Evolutionary conservation across 2,113 vertebrate species (phyloP).

Genomic region (Malaclemys terrapin): DNA sequence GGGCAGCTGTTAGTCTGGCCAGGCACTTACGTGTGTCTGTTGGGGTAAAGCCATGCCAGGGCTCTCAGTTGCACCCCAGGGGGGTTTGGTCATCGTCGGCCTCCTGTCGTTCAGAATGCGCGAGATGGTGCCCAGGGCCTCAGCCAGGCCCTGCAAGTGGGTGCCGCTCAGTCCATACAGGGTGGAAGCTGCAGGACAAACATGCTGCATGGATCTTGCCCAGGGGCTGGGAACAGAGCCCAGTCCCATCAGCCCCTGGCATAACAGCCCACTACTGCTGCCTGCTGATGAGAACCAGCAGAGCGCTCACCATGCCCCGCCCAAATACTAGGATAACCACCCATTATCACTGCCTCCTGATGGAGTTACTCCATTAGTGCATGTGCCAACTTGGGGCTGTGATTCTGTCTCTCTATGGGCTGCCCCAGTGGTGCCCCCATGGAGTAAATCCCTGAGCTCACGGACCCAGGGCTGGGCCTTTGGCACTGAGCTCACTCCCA

Average conservation of each 20-base stretch:
- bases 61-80: background rate
- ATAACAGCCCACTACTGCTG: background rate
- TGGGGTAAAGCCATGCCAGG: background rate
- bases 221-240: background rate
- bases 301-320: background rate
- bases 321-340: background rate
- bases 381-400: background rate
- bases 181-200: background rate
- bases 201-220: no score
- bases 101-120: background rate
- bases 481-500: background rate
- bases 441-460: background rate
- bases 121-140: background rate
- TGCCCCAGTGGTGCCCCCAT: background rate
- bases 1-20: background rate
- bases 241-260: background rate
- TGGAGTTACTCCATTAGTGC: background rate
- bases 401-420: background rate
- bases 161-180: background rate
- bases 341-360: background rate
- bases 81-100: background rate
- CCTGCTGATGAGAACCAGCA: background rate
- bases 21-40: background rate
- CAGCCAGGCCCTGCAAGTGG: background rate
- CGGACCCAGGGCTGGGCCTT: background rate